These are phyloP conservation scores for Amphiprion clarkii DNA, from an alignment of 2,797 vertebrate genomes.

Conservation along the genomic window DNA sequence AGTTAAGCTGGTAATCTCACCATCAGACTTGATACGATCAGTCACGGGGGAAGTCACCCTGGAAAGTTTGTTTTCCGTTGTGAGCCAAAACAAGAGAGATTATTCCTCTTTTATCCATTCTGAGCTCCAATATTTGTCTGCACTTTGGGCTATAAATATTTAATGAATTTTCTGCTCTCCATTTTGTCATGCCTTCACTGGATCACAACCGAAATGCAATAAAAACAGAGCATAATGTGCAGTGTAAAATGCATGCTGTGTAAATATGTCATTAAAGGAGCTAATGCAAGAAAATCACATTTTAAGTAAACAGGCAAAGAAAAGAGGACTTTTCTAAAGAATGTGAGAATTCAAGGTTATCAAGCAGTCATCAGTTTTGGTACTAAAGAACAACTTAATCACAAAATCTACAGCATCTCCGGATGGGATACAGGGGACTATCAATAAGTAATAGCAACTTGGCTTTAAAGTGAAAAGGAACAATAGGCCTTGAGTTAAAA, in stretches of 20 bases:
- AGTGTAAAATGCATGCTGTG: neutral
- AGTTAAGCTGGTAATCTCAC: constrained; percentile 47
- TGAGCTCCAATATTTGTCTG: constrained; percentile 23
- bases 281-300: neutral
- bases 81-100: constrained; percentile 49
- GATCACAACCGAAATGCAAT: neutral
- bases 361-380: neutral
- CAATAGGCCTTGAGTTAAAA: constrained; percentile 40
- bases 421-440: neutral
- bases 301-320: neutral
- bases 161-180: constrained; percentile 14
- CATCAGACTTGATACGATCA: constrained; percentile 48
- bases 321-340: too few relatives aligned
- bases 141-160: constrained; percentile 41
- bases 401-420: constrained; percentile 13
- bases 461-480: constrained; percentile 11
- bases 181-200: neutral
- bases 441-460: constrained; percentile 34
- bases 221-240: constrained; percentile 2
- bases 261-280: neutral
- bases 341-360: neutral
- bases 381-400: constrained; percentile 1
- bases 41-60: constrained; percentile 46
- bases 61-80: constrained; percentile 48
- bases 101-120: constrained; percentile 21